Evolutionary conservation across 2,888 invertebrate species (phyloP).

Genomic region (Adelognathus sp.): DNA sequence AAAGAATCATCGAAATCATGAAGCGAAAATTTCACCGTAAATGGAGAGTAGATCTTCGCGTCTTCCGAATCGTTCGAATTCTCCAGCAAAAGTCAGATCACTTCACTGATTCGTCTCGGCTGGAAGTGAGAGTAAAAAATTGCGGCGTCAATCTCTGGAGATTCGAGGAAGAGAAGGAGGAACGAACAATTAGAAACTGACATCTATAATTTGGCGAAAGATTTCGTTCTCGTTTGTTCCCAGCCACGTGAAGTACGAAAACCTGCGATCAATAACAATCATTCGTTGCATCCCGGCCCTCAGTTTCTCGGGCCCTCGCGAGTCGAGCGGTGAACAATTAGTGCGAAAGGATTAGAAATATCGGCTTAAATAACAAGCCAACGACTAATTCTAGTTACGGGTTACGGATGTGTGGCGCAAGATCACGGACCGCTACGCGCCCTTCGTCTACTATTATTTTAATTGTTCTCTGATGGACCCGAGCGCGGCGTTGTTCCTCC

Average conservation of each 20-base stretch:
- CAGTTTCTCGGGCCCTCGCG: background rate
- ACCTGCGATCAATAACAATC: conserved; percentile 69
- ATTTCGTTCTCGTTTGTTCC: conserved; percentile 16
- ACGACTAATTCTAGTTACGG: conserved; percentile 62
- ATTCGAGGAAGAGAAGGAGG: conserved; percentile 30
- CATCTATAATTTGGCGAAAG: conserved; percentile 38
- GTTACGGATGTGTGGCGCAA: conserved; percentile 57
- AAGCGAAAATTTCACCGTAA: background rate
- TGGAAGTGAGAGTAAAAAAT: background rate
- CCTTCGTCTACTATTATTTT: conserved; percentile 46
- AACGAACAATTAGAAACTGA: conserved; percentile 24
- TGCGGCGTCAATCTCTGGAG: background rate
- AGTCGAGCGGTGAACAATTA: conserved; percentile 38
- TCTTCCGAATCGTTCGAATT: background rate
- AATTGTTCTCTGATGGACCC: conserved; percentile 57
- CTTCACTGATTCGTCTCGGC: background rate
- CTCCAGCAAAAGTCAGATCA: background rate
- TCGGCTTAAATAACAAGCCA: conserved; percentile 68
- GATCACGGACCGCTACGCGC: conserved; percentile 1
- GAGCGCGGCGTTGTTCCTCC: conserved; percentile 50
- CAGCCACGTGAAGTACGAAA: conserved; percentile 27
- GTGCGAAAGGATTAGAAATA: conserved; percentile 55
- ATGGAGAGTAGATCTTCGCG: too few relatives aligned
- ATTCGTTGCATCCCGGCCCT: conserved; percentile 47
- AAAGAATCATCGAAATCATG: background rate